Percentiles rank a stretch among this genome's conserved stretches.
Evolutionary conservation across 2,888 invertebrate genomes (phyloP).

Genomic region (Actias luna): DNA sequence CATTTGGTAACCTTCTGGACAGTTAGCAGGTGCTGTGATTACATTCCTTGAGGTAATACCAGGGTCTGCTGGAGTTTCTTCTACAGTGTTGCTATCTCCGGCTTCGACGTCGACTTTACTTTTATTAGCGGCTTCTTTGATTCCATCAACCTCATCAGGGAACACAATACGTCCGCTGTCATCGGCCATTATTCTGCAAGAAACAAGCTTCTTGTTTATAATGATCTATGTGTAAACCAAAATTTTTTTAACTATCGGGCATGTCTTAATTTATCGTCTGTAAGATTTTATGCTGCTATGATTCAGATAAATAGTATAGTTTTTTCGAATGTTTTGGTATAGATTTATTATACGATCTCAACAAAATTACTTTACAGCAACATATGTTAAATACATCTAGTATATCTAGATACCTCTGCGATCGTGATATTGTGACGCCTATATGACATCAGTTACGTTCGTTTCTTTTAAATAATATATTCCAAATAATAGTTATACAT

Average conservation of each 20-base stretch:
- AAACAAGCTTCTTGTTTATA: neutral
- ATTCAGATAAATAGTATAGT: no score
- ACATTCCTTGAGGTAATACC: conserved; percentile 48
- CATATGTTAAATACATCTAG: no score
- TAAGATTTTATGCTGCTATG: no score
- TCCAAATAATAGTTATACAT: no score
- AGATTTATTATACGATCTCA: no score
- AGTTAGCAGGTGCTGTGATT: conserved; percentile 51
- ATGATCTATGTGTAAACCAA: neutral
- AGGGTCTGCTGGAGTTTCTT: conserved; percentile 33
- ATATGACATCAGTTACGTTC: no score
- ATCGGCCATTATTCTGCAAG: conserved; percentile 57
- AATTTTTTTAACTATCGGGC: neutral
- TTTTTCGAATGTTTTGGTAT: no score
- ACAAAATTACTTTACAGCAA: no score
- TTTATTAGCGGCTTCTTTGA: conserved; percentile 40
- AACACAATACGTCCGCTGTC: conserved; percentile 56
- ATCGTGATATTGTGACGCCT: no score
- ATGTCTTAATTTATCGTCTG: no score
- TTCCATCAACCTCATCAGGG: conserved; percentile 60
- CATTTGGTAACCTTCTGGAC: conserved; percentile 47
- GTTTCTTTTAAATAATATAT: no score
- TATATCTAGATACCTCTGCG: no score
- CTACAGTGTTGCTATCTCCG: conserved; percentile 49
- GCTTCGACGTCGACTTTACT: conserved; percentile 34